Evolutionary conservation across 1,140 invertebrate species (phyloP).

Genomic region (Drosophila parabipectinata): DNA sequence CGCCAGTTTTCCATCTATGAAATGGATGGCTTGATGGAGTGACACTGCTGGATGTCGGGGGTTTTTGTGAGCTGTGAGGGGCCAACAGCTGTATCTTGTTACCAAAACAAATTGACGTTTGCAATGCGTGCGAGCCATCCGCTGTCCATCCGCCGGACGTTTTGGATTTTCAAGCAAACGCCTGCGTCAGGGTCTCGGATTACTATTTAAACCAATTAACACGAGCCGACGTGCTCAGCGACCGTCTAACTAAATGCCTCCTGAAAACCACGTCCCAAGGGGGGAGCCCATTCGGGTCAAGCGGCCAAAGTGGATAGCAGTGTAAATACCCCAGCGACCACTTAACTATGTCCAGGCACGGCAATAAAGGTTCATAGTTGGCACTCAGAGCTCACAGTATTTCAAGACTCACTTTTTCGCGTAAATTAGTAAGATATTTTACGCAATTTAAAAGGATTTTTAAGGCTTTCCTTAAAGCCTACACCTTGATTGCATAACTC

Average conservation of each 20-base stretch:
- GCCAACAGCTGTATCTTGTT: constrained; percentile 49
- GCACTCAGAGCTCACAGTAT: constrained; percentile 9
- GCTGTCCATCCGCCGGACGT: constrained; percentile 3
- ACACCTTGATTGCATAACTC: no score
- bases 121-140: constrained; percentile 24
- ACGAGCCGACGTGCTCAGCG: constrained; percentile 34
- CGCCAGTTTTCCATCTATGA: constrained; percentile 3
- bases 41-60: background rate
- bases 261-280: constrained; percentile 30
- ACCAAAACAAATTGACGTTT: constrained; percentile 73
- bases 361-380: constrained; percentile 1
- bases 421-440: background rate
- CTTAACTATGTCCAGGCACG: constrained; percentile 53
- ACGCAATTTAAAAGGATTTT: no score
- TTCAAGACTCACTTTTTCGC: background rate
- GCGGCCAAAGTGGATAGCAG: constrained; percentile 41
- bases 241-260: constrained; percentile 11
- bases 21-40: constrained; percentile 5
- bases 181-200: constrained; percentile 48
- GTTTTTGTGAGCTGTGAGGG: background rate
- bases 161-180: constrained; percentile 57
- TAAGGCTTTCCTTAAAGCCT: no score
- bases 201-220: constrained; percentile 81
- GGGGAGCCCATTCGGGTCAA: constrained; percentile 37
- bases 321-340: constrained; percentile 63